A percentile compares a stretch with the other conserved stretches of the same genome.
Evolutionary conservation across 2,113 vertebrate genomes (phyloP).

Genomic region (Cyanocitta stelleri): DNA sequence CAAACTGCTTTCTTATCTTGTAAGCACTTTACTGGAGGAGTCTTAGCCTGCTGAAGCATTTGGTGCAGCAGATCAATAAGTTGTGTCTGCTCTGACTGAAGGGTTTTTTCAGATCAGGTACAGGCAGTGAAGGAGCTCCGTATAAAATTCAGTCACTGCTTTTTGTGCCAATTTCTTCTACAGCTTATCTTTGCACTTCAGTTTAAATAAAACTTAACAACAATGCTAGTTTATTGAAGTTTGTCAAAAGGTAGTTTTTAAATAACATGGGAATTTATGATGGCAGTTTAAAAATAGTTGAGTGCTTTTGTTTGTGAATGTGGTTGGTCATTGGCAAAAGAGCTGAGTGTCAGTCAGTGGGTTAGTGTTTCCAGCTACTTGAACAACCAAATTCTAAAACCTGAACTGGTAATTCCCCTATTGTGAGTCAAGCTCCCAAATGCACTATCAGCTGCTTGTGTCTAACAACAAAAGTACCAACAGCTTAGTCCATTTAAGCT

Average conservation of each 20-base stretch:
- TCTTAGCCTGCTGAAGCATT: neutral
- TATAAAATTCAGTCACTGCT: neutral
- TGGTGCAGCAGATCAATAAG: neutral
- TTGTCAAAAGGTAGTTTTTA: neutral
- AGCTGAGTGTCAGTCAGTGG: neutral
- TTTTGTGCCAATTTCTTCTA: neutral
- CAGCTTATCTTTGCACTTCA: neutral
- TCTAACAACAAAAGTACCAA: neutral
- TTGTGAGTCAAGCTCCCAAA: neutral
- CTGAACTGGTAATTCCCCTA: neutral
- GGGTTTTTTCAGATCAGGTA: neutral
- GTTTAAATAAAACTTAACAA: neutral
- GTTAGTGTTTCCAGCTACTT: neutral
- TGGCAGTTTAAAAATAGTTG: neutral
- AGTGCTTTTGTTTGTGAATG: neutral
- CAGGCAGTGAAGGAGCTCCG: neutral
- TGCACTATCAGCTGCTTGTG: neutral
- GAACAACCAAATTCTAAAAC: neutral
- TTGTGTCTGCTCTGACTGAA: neutral
- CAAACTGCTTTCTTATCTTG: neutral
- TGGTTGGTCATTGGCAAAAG: neutral
- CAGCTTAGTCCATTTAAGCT: neutral
- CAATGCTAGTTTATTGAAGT: neutral
- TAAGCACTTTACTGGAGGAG: neutral
- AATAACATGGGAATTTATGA: neutral